Evolutionary conservation across 2,113 vertebrate genomes (phyloP), one percentile per base, ranked within the genome.

Genomic region (Notarius lentiginosus): DNA sequence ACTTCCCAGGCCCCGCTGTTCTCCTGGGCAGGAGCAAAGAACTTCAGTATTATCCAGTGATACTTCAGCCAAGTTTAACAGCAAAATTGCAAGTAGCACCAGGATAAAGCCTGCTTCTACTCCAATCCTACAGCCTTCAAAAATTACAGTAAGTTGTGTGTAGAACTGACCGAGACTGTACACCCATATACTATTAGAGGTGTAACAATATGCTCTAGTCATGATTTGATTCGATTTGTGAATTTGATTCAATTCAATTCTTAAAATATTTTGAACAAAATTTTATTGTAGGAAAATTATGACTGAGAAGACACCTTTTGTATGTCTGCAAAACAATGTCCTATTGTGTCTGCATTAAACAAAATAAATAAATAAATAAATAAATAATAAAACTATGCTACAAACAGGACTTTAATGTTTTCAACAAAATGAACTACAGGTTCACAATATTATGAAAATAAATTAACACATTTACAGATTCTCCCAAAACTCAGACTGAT

Each of bases 111-210:
- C 98, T 96, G 95, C 96, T 93, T 94, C 97, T 92, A 95, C 95
- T 92, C 95, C 97, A 95, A 95, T 97, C 93, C 96, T 97, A 95
- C 96, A 96, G 90, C 97, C 97, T 91, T 96, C 98, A 94, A 97
- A 99, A 93, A 97, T 98, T 96, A 98, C 98, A 97, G 98, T 99
- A 99, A 99, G 98, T 99, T 99, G 97, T 93, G 93, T 94, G 92
- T 97, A 96, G 92, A 96, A 98, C 92, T 98, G 96, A 99, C 49
- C 22, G 24, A 63, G 30, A 73, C 30, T 73, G 41, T 55, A 17
- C 12, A 27, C 22, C 47, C 22, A 17, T 14, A 77, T 77, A 22
- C 70, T 10, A 22, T 47, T 73, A 22, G 17, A 14, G 17, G 10
- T 76, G 22, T 76, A 51, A 75, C 27, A 73, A 22, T 73, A 73